Conservation (phyloP, 1,140 invertebrate species). For the Zaprionus ghesquierei region DNA sequence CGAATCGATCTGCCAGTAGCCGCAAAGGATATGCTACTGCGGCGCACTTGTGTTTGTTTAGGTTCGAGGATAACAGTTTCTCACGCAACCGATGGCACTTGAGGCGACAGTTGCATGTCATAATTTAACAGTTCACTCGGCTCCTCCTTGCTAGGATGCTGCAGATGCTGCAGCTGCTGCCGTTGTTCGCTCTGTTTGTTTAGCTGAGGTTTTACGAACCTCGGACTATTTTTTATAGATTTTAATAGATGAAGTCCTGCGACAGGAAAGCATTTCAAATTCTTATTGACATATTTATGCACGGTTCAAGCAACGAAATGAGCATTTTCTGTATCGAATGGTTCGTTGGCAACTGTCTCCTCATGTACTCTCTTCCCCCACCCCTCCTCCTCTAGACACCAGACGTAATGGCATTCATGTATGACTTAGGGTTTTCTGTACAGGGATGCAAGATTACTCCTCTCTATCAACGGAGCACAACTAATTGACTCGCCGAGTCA, state of each 20-base stretch:
- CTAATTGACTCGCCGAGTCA: neutral
- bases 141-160: constrained; percentile 49
- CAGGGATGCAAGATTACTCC: neutral
- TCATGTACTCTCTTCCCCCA: neutral
- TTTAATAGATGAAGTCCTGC: constrained; percentile 32
- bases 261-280: constrained; percentile 44
- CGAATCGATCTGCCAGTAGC: constrained; percentile 22
- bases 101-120: constrained; percentile 75
- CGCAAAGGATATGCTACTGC: constrained; percentile 56
- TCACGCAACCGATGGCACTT: constrained; percentile 65
- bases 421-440: neutral
- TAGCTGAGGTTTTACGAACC: constrained; percentile 52
- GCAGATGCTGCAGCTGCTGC: constrained; percentile 35
- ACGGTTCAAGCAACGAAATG: constrained; percentile 71
- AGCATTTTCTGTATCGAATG: constrained; percentile 59
- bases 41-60: constrained; percentile 61
- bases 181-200: constrained; percentile 44
- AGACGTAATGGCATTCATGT: constrained; percentile 26
- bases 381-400: neutral
- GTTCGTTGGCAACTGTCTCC: constrained; percentile 40
- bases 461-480: neutral
- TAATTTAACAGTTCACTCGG: constrained; percentile 65
- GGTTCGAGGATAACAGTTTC: constrained; percentile 74
- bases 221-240: constrained; percentile 22
- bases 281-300: constrained; percentile 75